Base-by-base conservation (phyloP, 92 coral and sea anemone species). In the Paragorgia papillata region DNA sequence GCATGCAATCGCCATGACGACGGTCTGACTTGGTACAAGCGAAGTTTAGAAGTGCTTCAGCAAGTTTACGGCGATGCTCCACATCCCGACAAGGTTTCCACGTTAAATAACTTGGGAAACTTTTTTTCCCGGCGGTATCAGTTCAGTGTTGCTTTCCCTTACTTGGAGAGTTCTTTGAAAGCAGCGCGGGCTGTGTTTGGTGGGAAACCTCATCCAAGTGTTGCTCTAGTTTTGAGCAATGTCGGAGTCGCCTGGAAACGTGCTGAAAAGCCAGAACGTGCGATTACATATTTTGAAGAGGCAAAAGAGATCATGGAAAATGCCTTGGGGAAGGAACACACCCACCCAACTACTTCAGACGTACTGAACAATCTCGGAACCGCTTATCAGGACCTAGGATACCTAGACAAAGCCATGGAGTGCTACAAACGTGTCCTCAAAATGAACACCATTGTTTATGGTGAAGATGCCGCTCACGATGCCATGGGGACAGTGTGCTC, bases 291-390 rank as follows among this genome's bases (percentile, higher is more conserved):
- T 30, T 67, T 41, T 30, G 31, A 67, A 41, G 39, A 67, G 43
- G 57, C 74, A 57, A 43, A 67, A 46, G 58, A 67, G 26, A 29
- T 15, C 4, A 41, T 48, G 74, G 34, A 67, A 2, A 0, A 21
- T 12, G 43, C 43, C 34, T 33, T 48, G 1, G 57, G 74, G 14
- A 19, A 25, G 24, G 40, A 41, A 10, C 56, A 67, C 24, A 34
- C 39, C 1, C 56, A 48, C 43, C 34, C 57, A 0, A 21, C 10
- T 37, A 67, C 56, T 9, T 41, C 74, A 22, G 35, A 21, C 12
- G 24, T 48, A 9, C 74, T 67, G 20, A 21, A 67, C 30, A 48
- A 67, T 33, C 24, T 67, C 34, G 74, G 74, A 43, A 48, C 58
- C 1, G 30, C 22, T 41, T 48, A 67, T 44, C 57, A 67, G 1